Percentiles rank a stretch among this genome's conserved stretches.
Conservation (phyloP, 1,140 invertebrate genomes). For the Drosophila simulans region DNA sequence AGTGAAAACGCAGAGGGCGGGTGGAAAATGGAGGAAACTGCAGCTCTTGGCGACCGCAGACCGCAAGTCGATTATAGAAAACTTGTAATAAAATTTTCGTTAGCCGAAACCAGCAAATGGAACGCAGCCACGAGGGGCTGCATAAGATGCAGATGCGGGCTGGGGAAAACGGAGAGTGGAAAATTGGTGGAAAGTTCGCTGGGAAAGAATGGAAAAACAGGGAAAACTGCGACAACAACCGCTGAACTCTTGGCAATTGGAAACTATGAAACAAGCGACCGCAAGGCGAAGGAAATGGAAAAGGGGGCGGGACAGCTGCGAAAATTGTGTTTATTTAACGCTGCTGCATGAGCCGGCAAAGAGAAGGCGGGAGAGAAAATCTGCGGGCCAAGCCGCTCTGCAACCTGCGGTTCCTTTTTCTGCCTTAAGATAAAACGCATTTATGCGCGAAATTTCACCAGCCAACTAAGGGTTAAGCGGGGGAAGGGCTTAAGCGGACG, state of each 20-base stretch:
- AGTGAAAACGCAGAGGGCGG: background rate
- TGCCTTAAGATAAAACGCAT: slow-evolving; percentile 41
- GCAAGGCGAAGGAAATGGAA: slow-evolving; percentile 29
- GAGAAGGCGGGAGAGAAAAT: slow-evolving; percentile 3
- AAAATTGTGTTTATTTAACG: slow-evolving; percentile 74
- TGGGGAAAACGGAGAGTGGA: background rate
- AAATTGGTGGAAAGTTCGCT: slow-evolving; percentile 52
- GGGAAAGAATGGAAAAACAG: slow-evolving; percentile 34
- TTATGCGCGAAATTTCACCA: slow-evolving; percentile 51
- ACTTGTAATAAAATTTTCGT: slow-evolving; percentile 79
- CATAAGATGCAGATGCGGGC: slow-evolving; percentile 13
- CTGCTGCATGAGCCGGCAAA: slow-evolving; percentile 39
- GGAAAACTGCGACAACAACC: slow-evolving; percentile 10
- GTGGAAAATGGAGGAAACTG: slow-evolving; percentile 16
- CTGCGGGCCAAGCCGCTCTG: slow-evolving; percentile 31
- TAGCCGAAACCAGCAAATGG: slow-evolving; percentile 66
- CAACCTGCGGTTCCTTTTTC: slow-evolving; percentile 31
- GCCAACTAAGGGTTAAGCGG: slow-evolving; percentile 1
- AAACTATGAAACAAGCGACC: slow-evolving; percentile 69
- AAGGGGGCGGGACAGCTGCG: slow-evolving; percentile 25
- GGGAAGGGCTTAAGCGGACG: background rate
- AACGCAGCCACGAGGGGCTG: slow-evolving; percentile 43
- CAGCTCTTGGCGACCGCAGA: slow-evolving; percentile 39
- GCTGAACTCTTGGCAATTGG: slow-evolving; percentile 58
- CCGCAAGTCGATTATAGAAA: slow-evolving; percentile 77